Percentiles rank a stretch among this genome's conserved stretches.
Conservation (phyloP, 2,797 vertebrate species). For the Rhincodon typus region DNA sequence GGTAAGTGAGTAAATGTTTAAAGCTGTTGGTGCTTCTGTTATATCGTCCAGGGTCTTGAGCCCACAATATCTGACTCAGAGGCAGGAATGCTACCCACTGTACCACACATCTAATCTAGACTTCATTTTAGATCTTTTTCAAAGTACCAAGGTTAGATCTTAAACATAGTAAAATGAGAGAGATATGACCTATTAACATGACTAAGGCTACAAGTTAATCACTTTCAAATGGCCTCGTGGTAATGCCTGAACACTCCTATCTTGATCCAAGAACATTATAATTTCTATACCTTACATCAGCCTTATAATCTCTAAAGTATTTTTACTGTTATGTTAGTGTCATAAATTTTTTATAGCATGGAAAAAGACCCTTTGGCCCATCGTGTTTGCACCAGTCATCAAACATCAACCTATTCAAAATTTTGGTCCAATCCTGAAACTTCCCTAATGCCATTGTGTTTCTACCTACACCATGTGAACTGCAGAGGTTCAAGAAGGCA, state of each 20-base stretch:
- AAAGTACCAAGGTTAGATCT: not conserved
- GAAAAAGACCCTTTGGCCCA: too few species aligned
- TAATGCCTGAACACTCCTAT: not conserved
- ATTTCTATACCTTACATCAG: not conserved
- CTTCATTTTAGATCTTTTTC: too few species aligned
- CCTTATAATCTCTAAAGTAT: not conserved
- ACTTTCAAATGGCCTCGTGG: not conserved
- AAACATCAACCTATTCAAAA: too few species aligned
- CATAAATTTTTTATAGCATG: too few species aligned
- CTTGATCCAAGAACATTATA: not conserved
- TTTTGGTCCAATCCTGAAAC: too few species aligned
- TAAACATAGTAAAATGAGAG: not conserved
- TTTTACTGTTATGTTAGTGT: not conserved
- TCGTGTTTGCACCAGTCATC: too few species aligned
- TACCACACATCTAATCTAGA: too few species aligned
- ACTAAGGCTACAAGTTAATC: not conserved
- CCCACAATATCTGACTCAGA: not conserved
- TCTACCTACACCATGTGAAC: too few species aligned
- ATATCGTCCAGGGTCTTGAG: not conserved
- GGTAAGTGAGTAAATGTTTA: slow-evolving; percentile 51
- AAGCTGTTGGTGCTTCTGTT: not conserved
- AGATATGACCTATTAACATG: not conserved
- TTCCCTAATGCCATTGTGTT: too few species aligned
- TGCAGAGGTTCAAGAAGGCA: too few species aligned
- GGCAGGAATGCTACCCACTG: too few species aligned